Base-by-base conservation (phyloP, 1,140 invertebrate species). In the Glomeris maerens region DNA sequence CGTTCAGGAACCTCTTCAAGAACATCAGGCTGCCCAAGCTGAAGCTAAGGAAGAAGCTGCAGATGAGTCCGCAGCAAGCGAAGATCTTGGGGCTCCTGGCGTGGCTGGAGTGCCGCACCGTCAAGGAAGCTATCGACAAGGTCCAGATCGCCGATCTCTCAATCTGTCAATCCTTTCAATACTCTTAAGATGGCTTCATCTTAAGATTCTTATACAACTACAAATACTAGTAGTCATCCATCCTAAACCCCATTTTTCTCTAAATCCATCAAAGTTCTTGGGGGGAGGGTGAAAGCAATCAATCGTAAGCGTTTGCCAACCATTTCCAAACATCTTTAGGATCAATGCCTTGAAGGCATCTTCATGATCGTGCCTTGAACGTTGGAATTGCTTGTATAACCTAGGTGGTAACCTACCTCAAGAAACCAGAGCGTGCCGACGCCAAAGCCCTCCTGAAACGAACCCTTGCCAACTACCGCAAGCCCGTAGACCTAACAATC, bases 1-100 rank as follows among this genome's bases (percentile, higher is more conserved):
- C 74, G 0, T 88, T 91, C 59, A 66, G 67, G 10, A 73, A 76
- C 39, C 86, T 91, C 62, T 81, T 80, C 64, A 64, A 65, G 7
- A 66, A 75, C 48, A 63, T 89, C 27, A 79, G 76, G 59, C 64
- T 80, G 38, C 66, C 71, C 7, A 80, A 79, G 57, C 66, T 69
- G 44, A 70, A 72, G n/a, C n/a, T n/a, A 36, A 29, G 45, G 31
- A 50, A 54, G 45, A 21, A 22, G 23, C 17, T 54, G 47, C 69
- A 72, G 65, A 51, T 69, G 69, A 47, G 71, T 72, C 55, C 74
- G 70, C 40, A 66, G 57, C 71, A 75, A 51, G 62, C 72, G 52
- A 66, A 66, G 59, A 83, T 91, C 55, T 67, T 77, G 49, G 72
- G 74, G 17, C 65, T 83, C 2, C 68, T 91, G 0, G 65, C 74